Evolutionary conservation across 2,113 vertebrate species (phyloP).

Genomic region (Isichthys henryi): DNA sequence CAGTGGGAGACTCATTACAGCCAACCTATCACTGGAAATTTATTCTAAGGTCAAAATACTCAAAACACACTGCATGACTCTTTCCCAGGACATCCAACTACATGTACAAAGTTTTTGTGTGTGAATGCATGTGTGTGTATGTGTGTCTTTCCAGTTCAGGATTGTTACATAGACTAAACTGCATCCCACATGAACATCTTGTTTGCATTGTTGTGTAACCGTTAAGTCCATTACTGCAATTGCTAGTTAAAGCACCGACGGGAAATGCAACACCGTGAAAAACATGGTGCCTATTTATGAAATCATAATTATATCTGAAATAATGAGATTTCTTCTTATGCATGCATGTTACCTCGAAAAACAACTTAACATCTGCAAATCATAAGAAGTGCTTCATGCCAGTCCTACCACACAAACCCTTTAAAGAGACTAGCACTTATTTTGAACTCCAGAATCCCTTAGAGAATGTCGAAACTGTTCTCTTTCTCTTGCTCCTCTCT

Average conservation of each 20-base stretch:
- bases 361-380: constrained; percentile 60
- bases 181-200: neutral
- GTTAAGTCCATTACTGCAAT: neutral
- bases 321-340: neutral
- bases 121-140: neutral
- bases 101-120: neutral
- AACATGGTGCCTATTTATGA: neutral
- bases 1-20: neutral
- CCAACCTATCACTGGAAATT: neutral
- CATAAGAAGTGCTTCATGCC: constrained; percentile 49
- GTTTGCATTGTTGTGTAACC: neutral
- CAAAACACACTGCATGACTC: neutral
- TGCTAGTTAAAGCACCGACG: neutral
- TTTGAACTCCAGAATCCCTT: constrained; percentile 45
- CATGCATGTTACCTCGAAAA: constrained; percentile 46
- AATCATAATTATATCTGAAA: constrained; percentile 3
- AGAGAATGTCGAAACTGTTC: constrained; percentile 44
- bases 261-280: neutral
- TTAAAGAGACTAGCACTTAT: constrained; percentile 59
- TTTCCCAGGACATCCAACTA: neutral
- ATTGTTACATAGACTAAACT: neutral
- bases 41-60: neutral
- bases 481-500: constrained; percentile 47
- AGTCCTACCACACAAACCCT: constrained; percentile 49
- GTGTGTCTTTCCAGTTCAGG: neutral